Conservation (phyloP, 2,113 vertebrate genomes). For the Pseudonaja textilis region DNA sequence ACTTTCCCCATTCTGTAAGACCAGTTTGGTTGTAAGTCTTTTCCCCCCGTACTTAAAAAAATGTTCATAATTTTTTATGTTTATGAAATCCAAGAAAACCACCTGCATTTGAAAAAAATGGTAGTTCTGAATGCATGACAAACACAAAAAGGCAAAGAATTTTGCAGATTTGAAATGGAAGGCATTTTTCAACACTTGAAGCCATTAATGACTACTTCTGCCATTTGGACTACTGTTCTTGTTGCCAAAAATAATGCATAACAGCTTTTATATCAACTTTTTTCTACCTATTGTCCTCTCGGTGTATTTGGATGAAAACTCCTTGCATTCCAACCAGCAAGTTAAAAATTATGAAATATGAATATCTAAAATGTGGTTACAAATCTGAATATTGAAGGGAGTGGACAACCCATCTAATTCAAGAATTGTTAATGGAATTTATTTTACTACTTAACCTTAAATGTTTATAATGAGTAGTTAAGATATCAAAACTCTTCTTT, state of each 20-base stretch:
- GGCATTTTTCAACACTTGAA: neutral
- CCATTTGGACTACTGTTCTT: neutral
- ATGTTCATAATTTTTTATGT: neutral
- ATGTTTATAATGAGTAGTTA: constrained; percentile 30
- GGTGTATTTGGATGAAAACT: neutral
- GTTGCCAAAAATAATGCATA: neutral
- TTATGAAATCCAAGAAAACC: neutral
- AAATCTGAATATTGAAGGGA: constrained; percentile 4
- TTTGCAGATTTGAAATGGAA: neutral
- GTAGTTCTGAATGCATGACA: neutral
- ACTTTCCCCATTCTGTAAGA: neutral
- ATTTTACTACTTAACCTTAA: constrained; percentile 16
- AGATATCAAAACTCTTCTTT: constrained; percentile 16
- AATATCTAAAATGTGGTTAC: neutral
- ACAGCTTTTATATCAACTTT: constrained; percentile 14
- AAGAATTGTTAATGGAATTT: constrained; percentile 1
- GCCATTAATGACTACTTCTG: neutral
- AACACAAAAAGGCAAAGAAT: neutral
- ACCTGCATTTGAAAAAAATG: neutral
- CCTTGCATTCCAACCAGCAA: neutral
- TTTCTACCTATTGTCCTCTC: neutral
- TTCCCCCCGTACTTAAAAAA: neutral
- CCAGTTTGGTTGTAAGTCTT: neutral
- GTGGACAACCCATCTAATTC: neutral
- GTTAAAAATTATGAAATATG: neutral